Evolutionary conservation across 2,113 vertebrate genomes (phyloP).

Genomic region (Periophthalmodon schlosseri): DNA sequence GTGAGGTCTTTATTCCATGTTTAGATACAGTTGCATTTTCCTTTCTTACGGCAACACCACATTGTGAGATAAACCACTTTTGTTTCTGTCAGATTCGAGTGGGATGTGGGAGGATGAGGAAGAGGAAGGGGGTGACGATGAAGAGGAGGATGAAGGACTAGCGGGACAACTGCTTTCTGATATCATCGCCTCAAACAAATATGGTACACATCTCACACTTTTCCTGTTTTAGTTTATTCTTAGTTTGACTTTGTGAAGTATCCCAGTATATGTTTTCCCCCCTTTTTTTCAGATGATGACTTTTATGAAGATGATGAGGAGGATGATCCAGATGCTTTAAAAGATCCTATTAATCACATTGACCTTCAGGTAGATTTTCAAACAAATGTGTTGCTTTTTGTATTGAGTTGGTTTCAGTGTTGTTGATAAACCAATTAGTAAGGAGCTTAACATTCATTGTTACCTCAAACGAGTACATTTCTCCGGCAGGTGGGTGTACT

Average conservation of each 20-base stretch:
- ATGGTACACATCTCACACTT: slow-evolving; percentile 75
- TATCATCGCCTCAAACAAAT: slow-evolving; percentile 94
- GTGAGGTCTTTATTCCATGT: background rate
- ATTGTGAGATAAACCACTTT: slow-evolving; percentile 9
- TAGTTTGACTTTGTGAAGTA: background rate
- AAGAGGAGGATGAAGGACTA: slow-evolving; percentile 89
- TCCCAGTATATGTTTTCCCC: background rate
- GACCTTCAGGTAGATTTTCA: slow-evolving; percentile 77
- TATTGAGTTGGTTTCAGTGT: background rate
- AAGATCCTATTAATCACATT: slow-evolving; percentile 96
- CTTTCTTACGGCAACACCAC: background rate
- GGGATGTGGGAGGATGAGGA: slow-evolving; percentile 97
- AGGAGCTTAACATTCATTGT: no score
- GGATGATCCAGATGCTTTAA: slow-evolving; percentile 95
- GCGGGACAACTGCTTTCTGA: slow-evolving; percentile 94
- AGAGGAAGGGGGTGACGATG: slow-evolving; percentile 82
- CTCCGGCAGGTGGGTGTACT: no score
- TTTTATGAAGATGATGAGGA: slow-evolving; percentile 98
- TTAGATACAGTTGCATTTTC: background rate
- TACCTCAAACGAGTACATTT: no score
- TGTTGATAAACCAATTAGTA: no score
- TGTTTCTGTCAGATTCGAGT: slow-evolving; percentile 79
- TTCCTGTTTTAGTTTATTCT: background rate
- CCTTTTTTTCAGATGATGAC: slow-evolving; percentile 87
- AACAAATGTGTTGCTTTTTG: background rate